Evolutionary conservation across 2,888 invertebrate genomes (phyloP).

Genomic region (Drosophila colorata): DNA sequence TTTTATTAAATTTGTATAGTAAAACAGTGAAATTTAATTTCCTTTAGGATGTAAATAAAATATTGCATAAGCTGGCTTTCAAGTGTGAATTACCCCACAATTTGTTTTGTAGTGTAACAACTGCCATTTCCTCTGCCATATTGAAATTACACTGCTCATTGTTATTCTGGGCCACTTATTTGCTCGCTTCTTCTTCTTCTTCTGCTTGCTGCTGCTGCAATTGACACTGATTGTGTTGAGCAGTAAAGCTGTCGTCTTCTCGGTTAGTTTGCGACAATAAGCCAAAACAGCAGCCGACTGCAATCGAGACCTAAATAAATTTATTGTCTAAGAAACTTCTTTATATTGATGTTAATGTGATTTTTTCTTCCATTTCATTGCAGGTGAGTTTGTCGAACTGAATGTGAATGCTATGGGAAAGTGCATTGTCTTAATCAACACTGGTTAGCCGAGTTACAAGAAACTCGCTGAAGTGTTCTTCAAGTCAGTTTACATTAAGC

Average conservation of each 20-base stretch:
- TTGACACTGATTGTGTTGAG: slow-evolving; percentile 58
- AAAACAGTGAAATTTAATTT: too few relatives aligned
- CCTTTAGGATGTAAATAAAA: too few relatives aligned
- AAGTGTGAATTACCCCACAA: too few relatives aligned
- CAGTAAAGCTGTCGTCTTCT: slow-evolving; percentile 18
- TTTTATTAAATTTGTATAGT: too few relatives aligned
- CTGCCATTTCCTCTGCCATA: slow-evolving; percentile 30
- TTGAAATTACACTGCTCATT: slow-evolving; percentile 47
- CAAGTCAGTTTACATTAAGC: slow-evolving; percentile 37
- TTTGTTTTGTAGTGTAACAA: slow-evolving; percentile 21
- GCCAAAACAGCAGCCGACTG: slow-evolving; percentile 27
- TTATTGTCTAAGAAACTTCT: slow-evolving; percentile 20
- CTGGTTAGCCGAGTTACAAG: not conserved
- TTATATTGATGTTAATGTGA: slow-evolving; percentile 45
- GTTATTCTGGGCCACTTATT: slow-evolving; percentile 45
- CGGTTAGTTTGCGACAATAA: not conserved
- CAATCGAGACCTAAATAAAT: slow-evolving; percentile 17
- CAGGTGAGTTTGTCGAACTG: slow-evolving; percentile 51
- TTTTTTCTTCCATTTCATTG: slow-evolving; percentile 36
- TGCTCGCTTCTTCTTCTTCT: not conserved
- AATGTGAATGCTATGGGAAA: not conserved
- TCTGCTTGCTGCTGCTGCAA: slow-evolving; percentile 31
- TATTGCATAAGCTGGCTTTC: too few relatives aligned
- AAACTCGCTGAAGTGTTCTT: slow-evolving; percentile 5
- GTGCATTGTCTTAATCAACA: not conserved